Base-by-base conservation (phyloP, 2,113 vertebrate species). In the Rhodinocichla rosea region DNA sequence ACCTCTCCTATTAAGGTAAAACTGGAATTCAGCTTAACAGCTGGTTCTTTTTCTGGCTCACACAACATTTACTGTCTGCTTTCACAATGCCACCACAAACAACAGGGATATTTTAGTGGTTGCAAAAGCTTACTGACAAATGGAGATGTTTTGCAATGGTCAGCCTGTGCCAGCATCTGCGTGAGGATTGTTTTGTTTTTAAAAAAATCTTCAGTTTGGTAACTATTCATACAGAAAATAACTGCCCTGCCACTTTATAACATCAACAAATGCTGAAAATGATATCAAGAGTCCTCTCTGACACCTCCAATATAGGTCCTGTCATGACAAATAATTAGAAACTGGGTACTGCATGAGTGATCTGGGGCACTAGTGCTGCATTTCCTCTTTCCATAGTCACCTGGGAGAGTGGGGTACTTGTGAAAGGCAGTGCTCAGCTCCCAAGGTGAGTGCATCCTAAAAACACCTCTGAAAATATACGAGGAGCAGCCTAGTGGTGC, bases 121-220 rank as follows among this genome's bases (percentile, higher is more conserved):
- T 90, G 78, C 49, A 89, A 91, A 95, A 91, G 47, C 81, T 68
- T 50, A 42, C 44, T 84, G 92, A 89, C 56, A 89, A 94, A 94
- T 33, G 35, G 81, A 94, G 69, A 87, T 64, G 53, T 89, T 91
- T 89, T 76, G 64, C 50, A 73, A 57, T 33, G 80, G 55, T 65
- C 77, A 83, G 50, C 4, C 47, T 50, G 39, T 56, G 71, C 60
- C 84, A 60, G 52, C 15, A 45, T 56, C 55, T 81, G 27, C 1
- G 0, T 60, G 60, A 84, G 80, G 17, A 86, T 33, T 30, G 23
- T 52, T 91, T 77, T 83, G 49, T 83, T 86, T 86, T 39, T 13
- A 75, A 87, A 85, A 78, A 63, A 55, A 45, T 17, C 49, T 44
- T 45, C 35, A 49, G 6, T 59, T 87, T 90, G 39, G 49, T 75